Base-by-base conservation (phyloP, 1,140 invertebrate genomes). In the Listronotus oregonensis region DNA sequence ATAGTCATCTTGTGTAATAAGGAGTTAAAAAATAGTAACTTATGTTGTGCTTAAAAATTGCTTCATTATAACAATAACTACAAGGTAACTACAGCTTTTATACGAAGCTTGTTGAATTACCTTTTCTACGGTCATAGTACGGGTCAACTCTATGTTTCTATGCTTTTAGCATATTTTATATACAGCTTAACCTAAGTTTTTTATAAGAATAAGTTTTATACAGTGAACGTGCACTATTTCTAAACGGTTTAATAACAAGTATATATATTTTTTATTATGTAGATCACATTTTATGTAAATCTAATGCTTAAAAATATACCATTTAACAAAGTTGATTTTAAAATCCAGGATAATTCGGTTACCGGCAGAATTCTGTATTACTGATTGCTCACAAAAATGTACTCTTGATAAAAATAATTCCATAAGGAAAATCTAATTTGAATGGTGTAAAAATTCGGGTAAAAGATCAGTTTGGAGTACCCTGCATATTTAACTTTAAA, bases 121-220 rank as follows among this genome's bases (percentile, higher is more conserved):
- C n/a, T 14, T 34, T 34, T 55, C 39, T 55, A 55, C 52, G 14
- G 12, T 55, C 52, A 55, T 55, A 55, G 52, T 55, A 55, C 52
- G 52, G 47, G 52, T 55, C 37, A 21, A 55, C 52, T 55, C 52
- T 15, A 11, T 52, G 27, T 37, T 8, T 21, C 12, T 11, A 55
- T 55, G 52, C 39, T 55, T 55, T 40, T 9, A 21, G 34, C 39
- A 37, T 54, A 34, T 37, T 54, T 8, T 17, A 55, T 55, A n/a
- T 55, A 55, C 52, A 55, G 11, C 50, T 52, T 52, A 52, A 34
- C 9, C 9, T 14, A 21, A 31, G 9, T 11, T n/a, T 3, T 11
- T 10, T 21, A 50, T 27, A 27, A 50, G 15, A 21, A 11, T 37
- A 39, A 5, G n/a, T 14, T 14, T 50, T 9, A 46, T 8, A 46